Evolutionary conservation across 2,113 vertebrate genomes (phyloP).

Genomic region (Alexandromys fortis): DNA sequence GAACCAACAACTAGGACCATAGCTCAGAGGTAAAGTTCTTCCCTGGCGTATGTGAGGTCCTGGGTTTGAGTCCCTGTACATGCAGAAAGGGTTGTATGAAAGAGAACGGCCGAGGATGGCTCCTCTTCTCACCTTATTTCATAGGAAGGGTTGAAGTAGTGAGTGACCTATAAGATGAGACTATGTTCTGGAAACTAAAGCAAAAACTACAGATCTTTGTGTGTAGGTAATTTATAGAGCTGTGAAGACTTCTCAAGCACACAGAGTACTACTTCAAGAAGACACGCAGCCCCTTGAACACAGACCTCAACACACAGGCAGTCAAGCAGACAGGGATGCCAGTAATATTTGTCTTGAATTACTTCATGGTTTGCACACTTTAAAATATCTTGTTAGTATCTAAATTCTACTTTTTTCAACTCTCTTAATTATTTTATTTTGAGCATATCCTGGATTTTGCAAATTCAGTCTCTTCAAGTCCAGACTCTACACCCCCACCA

Average conservation of each 20-base stretch:
- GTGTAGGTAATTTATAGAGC: neutral
- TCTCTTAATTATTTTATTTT: neutral
- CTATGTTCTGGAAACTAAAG: constrained; percentile 8
- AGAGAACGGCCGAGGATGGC: neutral
- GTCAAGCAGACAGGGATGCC: neutral
- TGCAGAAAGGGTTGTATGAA: neutral
- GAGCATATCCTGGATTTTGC: neutral
- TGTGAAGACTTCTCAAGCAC: neutral
- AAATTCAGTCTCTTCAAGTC: neutral
- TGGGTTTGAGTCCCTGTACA: neutral
- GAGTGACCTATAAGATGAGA: neutral
- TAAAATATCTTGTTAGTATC: neutral
- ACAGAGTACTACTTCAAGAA: neutral
- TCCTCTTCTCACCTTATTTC: neutral
- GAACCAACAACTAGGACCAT: neutral
- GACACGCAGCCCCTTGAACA: neutral
- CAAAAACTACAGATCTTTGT: neutral
- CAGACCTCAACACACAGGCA: neutral
- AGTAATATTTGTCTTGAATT: neutral
- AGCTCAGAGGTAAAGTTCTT: neutral
- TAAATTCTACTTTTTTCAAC: neutral
- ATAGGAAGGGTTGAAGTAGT: neutral
- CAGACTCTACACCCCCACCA: neutral
- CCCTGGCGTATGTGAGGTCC: neutral
- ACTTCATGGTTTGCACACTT: neutral